Base-by-base conservation (phyloP, 2,888 invertebrate genomes). In the Hypomecis atomaria region DNA sequence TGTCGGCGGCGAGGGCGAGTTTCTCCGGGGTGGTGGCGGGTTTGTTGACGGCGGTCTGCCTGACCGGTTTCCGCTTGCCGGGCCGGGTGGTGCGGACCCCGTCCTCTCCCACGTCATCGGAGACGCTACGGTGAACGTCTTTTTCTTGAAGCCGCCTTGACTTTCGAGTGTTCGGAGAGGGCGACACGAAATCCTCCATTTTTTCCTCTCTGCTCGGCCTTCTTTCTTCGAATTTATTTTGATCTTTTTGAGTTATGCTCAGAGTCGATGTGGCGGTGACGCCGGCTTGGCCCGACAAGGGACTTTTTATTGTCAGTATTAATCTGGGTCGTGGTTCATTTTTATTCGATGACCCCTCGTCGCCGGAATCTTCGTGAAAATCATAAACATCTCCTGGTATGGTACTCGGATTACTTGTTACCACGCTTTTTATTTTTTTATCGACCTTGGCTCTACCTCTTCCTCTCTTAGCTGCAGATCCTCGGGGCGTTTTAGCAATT, bases 91-190 rank as follows among this genome's bases (percentile, higher is more conserved):
- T 62, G 33, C 65, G 47, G 47, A 37, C 43, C 23, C 65, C 65
- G 78, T 98, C 98, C 73, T 98, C 98, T 70, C 98, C 98, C 10
- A 97, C 95, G 75, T 97, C 98, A 81, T 98, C 98, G 8, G 97
- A 95, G 0, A 96, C 96, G 66, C 94, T 96, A 65, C 96, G 94
- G 70, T 94, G 94, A 54, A 94, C 95, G 78, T 96, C 96, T 78
- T 96, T 95, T 80, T 97, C 97, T 78, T 96, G 96, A 59, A 97
- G 88, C 66, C 97, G 93, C 62, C 96, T 94, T 0, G 97, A 97
- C 84, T 97, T 97, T 56, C 97, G 93, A 0, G 97, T 97, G 70
- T 96, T 96, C 2, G 89, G 82, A 5, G 93, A 93, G 0, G 95
- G 95, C 0, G 95, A 94, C 11, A 94, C 88, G 67, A 95, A 95